Conservation (phyloP, 2,888 invertebrate genomes). For the Hirtodrosophila histrioides region DNA sequence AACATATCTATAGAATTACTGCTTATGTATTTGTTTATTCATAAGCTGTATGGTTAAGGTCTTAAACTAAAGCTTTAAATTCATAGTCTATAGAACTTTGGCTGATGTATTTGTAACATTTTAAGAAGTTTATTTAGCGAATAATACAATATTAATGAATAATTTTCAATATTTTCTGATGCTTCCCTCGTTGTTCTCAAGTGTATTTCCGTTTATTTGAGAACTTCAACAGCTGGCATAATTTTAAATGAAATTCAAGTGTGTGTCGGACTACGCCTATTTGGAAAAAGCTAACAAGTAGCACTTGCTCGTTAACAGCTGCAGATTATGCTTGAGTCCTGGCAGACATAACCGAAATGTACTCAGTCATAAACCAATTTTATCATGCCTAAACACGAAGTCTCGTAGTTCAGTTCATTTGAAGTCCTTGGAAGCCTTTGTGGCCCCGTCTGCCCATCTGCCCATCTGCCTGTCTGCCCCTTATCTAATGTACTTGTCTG, state of each 20-base stretch:
- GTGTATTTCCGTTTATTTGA: slow-evolving; percentile 6
- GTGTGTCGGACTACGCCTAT: slow-evolving; percentile 8
- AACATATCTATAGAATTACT: no score
- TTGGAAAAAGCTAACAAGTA: slow-evolving; percentile 24
- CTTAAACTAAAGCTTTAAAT: no score
- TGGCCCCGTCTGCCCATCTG: slow-evolving; percentile 6
- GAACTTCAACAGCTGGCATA: slow-evolving; percentile 2
- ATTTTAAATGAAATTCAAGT: slow-evolving; percentile 20
- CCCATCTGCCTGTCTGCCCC: slow-evolving; percentile 19
- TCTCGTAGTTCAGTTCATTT: slow-evolving; percentile 43
- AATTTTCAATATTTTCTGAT: neutral
- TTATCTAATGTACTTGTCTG: slow-evolving; percentile 57
- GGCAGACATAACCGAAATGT: slow-evolving; percentile 36
- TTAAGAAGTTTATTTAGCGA: no score
- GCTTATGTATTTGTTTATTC: no score
- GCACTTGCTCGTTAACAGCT: slow-evolving; percentile 58
- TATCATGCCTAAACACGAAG: slow-evolving; percentile 56
- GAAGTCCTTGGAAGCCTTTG: slow-evolving; percentile 15
- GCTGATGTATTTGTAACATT: no score
- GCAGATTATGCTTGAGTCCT: slow-evolving; percentile 49
- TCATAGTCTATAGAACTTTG: no score
- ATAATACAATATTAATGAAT: neutral
- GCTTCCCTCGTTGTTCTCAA: neutral
- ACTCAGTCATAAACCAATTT: slow-evolving; percentile 67
- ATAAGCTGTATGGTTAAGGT: no score